Evolutionary conservation across 2,113 vertebrate genomes (phyloP).

Genomic region (Peromyscus californicus): DNA sequence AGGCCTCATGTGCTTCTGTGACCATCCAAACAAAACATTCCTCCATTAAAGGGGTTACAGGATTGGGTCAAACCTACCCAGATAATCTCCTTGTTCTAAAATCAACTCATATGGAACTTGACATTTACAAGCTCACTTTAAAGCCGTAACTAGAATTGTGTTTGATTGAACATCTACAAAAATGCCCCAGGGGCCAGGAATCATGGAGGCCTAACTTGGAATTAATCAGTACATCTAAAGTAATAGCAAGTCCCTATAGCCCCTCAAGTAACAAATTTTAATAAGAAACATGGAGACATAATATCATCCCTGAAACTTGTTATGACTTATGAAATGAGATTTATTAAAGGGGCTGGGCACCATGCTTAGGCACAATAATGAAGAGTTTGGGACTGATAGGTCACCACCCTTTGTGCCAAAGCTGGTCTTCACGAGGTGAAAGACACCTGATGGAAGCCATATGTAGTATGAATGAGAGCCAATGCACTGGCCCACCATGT

Average conservation of each 20-base stretch:
- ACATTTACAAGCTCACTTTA: not conserved
- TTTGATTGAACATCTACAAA: not conserved
- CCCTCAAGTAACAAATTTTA: not conserved
- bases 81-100: not conserved
- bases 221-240: not conserved
- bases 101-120: not conserved
- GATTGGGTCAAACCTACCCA: not conserved
- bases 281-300: not conserved
- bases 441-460: not conserved
- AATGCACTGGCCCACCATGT: accelerated
- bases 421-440: not conserved
- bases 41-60: not conserved
- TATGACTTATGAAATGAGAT: not conserved
- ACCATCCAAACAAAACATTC: not conserved
- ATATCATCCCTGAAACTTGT: not conserved
- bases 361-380: not conserved
- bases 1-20: not conserved
- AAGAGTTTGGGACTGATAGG: not conserved
- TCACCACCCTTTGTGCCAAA: not conserved
- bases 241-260: not conserved
- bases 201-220: not conserved
- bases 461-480: not conserved
- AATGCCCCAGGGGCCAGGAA: not conserved
- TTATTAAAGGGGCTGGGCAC: not conserved
- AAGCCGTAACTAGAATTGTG: not conserved